Evolutionary conservation across 2,113 vertebrate genomes (phyloP).

Genomic region (Actenoides hombroni): DNA sequence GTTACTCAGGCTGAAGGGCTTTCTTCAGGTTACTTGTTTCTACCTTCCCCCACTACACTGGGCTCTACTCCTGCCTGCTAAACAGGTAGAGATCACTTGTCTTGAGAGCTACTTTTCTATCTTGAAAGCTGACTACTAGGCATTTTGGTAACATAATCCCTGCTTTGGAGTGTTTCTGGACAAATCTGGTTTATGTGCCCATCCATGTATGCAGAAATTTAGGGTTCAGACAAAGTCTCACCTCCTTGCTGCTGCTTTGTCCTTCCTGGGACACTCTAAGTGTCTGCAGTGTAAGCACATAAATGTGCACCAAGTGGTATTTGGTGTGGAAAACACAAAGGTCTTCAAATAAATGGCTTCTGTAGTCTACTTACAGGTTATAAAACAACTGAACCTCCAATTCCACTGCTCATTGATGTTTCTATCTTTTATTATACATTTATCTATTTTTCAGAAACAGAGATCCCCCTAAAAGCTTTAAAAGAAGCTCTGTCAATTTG

Average conservation of each 20-base stretch:
- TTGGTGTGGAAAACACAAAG: not conserved
- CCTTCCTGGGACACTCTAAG: rapidly evolving
- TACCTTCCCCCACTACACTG: not conserved
- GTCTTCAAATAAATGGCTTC: not conserved
- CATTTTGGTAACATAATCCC: not conserved
- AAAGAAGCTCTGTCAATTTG: not conserved
- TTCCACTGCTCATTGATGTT: not conserved
- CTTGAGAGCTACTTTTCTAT: not conserved
- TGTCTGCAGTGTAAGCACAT: not conserved
- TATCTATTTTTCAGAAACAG: not conserved
- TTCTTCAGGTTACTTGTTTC: not conserved
- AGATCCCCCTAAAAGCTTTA: not conserved
- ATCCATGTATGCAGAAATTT: not conserved
- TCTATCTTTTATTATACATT: not conserved
- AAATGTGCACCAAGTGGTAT: not conserved
- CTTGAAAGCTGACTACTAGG: not conserved
- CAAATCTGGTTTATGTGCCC: not conserved
- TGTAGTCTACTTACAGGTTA: not conserved
- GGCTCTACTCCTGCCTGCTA: not conserved
- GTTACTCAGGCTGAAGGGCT: not conserved
- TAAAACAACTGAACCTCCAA: not conserved
- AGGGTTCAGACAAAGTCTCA: not conserved
- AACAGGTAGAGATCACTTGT: not conserved
- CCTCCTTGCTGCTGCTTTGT: not conserved
- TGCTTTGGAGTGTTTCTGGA: not conserved